Evolutionary conservation across 2,797 vertebrate species (phyloP).

Genomic region (Cryptoprocta ferox): DNA sequence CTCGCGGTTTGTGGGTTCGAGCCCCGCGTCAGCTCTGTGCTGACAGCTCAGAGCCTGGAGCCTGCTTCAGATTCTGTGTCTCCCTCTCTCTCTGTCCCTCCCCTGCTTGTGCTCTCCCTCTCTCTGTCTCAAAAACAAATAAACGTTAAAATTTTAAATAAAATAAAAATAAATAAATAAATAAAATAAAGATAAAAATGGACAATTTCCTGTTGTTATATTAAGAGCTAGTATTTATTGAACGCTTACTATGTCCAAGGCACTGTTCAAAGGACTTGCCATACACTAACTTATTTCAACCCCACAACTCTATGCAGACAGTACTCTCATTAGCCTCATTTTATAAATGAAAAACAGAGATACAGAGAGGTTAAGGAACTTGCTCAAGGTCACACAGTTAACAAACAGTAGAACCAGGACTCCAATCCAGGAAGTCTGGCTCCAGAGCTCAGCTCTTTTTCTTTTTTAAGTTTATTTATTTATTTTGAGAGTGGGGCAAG

Average conservation of each 20-base stretch:
- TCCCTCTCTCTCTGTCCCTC: too few relatives aligned
- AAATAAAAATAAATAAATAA: too few relatives aligned
- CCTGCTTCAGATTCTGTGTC: too few relatives aligned
- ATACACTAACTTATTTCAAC: neutral
- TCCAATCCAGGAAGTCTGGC: neutral
- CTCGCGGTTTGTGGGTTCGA: too few relatives aligned
- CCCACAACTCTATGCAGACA: neutral
- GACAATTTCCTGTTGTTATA: neutral
- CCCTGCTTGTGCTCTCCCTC: too few relatives aligned
- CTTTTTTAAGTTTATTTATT: too few relatives aligned
- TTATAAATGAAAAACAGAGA: neutral
- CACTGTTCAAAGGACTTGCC: neutral
- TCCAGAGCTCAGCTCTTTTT: neutral
- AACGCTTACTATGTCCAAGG: neutral
- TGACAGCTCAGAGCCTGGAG: too few relatives aligned
- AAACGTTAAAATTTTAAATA: too few relatives aligned
- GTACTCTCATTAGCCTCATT: neutral
- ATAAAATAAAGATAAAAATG: neutral
- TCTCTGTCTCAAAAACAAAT: too few relatives aligned
- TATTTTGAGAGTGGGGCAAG: too few relatives aligned
- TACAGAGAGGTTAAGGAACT: conserved; percentile 42
- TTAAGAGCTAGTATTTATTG: neutral
- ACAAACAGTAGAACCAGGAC: neutral
- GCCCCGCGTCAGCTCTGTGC: too few relatives aligned
- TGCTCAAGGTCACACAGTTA: conserved; percentile 33